A percentile compares a stretch with the other conserved stretches of the same genome.
phyloP scores from a whole-genome alignment of 1,140 invertebrate genomes.

The Bactericera cockerelli region DNA sequence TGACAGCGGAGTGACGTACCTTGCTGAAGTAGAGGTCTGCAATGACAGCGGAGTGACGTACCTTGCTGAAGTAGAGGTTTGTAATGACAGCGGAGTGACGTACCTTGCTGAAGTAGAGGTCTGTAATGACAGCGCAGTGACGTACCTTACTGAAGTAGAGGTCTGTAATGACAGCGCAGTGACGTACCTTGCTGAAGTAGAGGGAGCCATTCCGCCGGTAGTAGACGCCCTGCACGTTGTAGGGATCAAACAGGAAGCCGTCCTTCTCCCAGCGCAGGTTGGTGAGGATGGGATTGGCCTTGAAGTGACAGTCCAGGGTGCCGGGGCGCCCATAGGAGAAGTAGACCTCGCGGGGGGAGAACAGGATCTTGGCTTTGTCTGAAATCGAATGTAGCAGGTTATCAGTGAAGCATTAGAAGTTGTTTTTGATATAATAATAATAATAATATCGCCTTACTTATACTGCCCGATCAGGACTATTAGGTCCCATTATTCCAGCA shows the following conservation, averaged over 20 bases:
- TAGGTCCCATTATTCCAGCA: too few species aligned
- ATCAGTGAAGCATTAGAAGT: too few species aligned
- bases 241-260: slow-evolving; percentile 78
- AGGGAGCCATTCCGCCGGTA: slow-evolving; percentile 75
- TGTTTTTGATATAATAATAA: slow-evolving; percentile 11
- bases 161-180: too few species aligned
- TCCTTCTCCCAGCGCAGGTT: slow-evolving; percentile 89
- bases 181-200: slow-evolving; percentile 50
- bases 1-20: too few species aligned
- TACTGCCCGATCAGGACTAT: too few species aligned
- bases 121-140: too few species aligned
- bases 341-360: slow-evolving; percentile 71
- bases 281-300: slow-evolving; percentile 83
- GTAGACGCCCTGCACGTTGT: slow-evolving; percentile 72
- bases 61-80: too few species aligned
- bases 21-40: too few species aligned
- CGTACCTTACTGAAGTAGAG: too few species aligned
- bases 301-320: slow-evolving; percentile 78
- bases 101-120: too few species aligned
- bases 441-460: neutral
- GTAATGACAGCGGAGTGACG: too few species aligned
- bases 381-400: slow-evolving; percentile 27
- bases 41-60: too few species aligned
- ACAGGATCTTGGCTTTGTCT: slow-evolving; percentile 87
- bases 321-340: slow-evolving; percentile 79